Evolutionary conservation across 2,888 invertebrate genomes (phyloP), one percentile per base, ranked within the genome.

Genomic region (Spisula subtruncata): DNA sequence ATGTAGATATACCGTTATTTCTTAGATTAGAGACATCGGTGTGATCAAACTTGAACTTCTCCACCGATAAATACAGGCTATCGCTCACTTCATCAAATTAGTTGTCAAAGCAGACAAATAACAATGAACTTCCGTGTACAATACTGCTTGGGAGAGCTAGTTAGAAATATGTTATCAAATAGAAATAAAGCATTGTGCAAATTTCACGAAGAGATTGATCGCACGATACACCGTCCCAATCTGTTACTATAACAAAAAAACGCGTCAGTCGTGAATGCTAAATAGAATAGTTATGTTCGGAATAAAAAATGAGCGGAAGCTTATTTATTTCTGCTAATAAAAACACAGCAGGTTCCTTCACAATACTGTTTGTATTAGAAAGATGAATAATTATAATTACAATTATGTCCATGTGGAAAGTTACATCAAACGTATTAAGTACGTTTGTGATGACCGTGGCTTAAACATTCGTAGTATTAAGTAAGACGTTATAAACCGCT

Each of bases 21-120:
- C 75, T 75, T 18, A 75, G 75, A 75, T 75, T 35, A 18, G 6
- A 75, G 75, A 25, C 75, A 25, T 4, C 32, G 12, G 14, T 16
- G 35, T 35, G 75, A 35, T 35, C 32, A 75, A 75, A 75, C 75
- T 75, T 32, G 75, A 75, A 75, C 0, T 75, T 75, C 35, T 75
- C 18, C 75, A 18, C 10, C 32, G 75, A 75, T 75, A 75, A n/a
- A 32, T 75, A 75, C 18, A 83, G 35, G 35, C 14, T 66, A 83
- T 46, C 51, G 41, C 25, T 66, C 66, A 41, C 66, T 41, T 83
- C 83, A 66, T 66, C 83, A 46, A 83, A 83, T 83, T 83, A 83
- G 83, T 66, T 83, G 83, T 83, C 83, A 83, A 66, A 46, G 25
- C 66, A 66, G 32, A 66, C 83, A 83, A 66, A 71, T 83, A 20